Evolutionary conservation across 2,888 invertebrate species (phyloP).

Genomic region (Archaeoteleia sp.): DNA sequence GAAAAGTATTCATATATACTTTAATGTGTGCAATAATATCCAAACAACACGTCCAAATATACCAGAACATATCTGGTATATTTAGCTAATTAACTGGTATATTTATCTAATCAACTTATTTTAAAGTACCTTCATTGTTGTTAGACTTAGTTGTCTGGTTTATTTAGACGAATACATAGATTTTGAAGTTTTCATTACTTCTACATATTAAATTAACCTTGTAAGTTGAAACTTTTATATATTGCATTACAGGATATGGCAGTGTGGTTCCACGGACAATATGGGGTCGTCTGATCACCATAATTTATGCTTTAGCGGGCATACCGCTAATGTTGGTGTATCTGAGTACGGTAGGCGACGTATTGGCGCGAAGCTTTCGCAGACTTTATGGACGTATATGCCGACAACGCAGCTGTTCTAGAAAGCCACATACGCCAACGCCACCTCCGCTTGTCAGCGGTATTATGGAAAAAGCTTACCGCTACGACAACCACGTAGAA

Average conservation of each 20-base stretch:
- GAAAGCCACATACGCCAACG: constrained; percentile 64
- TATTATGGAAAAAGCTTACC: constrained; percentile 66
- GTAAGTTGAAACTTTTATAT: too few relatives aligned
- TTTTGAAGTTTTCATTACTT: background rate
- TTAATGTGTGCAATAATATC: too few relatives aligned
- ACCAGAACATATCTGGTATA: too few relatives aligned
- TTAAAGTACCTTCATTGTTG: too few relatives aligned
- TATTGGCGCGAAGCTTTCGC: constrained; percentile 87
- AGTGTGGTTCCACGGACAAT: constrained; percentile 88
- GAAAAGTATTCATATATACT: too few relatives aligned
- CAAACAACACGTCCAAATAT: too few relatives aligned
- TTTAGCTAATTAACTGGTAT: too few relatives aligned
- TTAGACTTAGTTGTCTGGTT: too few relatives aligned
- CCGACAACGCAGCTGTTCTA: constrained; percentile 68
- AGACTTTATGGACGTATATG: constrained; percentile 81
- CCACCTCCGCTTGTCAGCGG: constrained; percentile 64
- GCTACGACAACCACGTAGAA: constrained; percentile 71
- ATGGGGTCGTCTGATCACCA: constrained; percentile 88
- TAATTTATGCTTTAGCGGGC: constrained; percentile 89
- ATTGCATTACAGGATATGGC: constrained; percentile 87
- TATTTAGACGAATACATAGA: background rate
- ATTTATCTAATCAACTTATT: too few relatives aligned
- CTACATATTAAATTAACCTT: background rate
- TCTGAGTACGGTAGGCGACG: constrained; percentile 90
- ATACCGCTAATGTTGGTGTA: constrained; percentile 93